Conservation (phyloP, 2,888 invertebrate species). For the Caenorhabditis macrosperma region DNA sequence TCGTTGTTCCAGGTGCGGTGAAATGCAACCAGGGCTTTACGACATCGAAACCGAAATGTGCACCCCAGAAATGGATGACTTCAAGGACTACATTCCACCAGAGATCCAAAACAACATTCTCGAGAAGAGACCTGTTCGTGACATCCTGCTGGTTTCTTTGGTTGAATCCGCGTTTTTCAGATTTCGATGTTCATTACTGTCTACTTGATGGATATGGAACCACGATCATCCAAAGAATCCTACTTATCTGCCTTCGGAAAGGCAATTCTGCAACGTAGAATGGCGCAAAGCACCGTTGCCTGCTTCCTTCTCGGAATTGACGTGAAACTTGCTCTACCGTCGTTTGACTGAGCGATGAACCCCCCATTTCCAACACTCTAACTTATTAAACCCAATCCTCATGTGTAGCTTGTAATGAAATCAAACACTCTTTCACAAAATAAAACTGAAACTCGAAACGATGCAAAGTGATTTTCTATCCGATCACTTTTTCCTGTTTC, state of each 20-base stretch:
- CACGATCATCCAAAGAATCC: slow-evolving; percentile 75
- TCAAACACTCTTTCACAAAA: slow-evolving; percentile 19
- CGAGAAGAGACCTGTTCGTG: slow-evolving; percentile 77
- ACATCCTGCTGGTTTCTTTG: neutral
- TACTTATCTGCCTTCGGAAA: slow-evolving; percentile 80
- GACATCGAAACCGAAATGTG: slow-evolving; percentile 80
- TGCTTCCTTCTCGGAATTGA: slow-evolving; percentile 80
- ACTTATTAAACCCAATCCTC: slow-evolving; percentile 10
- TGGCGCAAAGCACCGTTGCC: slow-evolving; percentile 80
- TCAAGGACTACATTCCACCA: slow-evolving; percentile 79
- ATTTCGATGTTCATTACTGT: slow-evolving; percentile 80
- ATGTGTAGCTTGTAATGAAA: slow-evolving; percentile 50
- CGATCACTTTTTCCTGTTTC: slow-evolving; percentile 34
- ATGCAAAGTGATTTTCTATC: slow-evolving; percentile 16
- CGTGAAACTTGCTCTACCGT: slow-evolving; percentile 73
- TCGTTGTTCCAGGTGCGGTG: slow-evolving; percentile 70
- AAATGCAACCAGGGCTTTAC: slow-evolving; percentile 80
- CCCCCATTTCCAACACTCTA: slow-evolving; percentile 1
- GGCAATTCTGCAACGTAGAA: slow-evolving; percentile 78
- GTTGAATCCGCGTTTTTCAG: slow-evolving; percentile 63
- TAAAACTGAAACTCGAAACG: slow-evolving; percentile 34
- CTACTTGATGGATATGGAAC: slow-evolving; percentile 79
- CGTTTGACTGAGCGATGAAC: slow-evolving; percentile 56
- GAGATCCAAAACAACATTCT: slow-evolving; percentile 79
- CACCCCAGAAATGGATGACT: slow-evolving; percentile 79